Conservation (phyloP, 2,113 vertebrate species). For the Oncorhynchus mykiss region DNA sequence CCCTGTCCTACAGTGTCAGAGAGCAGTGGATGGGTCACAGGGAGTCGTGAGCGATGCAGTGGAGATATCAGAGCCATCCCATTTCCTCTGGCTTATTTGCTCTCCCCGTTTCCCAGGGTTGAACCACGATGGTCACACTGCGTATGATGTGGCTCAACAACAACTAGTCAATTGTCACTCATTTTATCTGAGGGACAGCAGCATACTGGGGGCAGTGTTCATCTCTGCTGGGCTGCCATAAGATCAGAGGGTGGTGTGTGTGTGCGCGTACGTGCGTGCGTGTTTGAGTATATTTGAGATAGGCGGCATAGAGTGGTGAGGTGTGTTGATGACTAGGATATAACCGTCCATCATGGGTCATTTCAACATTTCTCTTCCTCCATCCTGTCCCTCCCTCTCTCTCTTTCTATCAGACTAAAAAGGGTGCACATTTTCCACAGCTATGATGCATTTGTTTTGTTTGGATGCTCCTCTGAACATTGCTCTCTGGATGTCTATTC, state of each 20-base stretch:
- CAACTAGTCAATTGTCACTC: constrained; percentile 50
- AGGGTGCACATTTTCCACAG: constrained; percentile 30
- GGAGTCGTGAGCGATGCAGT: constrained; percentile 32
- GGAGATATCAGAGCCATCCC: constrained; percentile 39
- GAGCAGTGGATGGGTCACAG: constrained; percentile 11
- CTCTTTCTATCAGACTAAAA: constrained; percentile 21
- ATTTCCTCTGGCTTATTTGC: constrained; percentile 46
- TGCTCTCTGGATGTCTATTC: constrained; percentile 14
- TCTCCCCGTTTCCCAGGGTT: constrained; percentile 52
- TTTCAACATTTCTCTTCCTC: not conserved
- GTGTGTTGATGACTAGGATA: not conserved
- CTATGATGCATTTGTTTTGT: constrained; percentile 25
- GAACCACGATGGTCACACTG: constrained; percentile 41
- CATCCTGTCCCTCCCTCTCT: not conserved
- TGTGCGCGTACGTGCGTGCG: constrained; percentile 16
- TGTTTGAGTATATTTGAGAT: constrained; percentile 1
- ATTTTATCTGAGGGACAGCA: constrained; percentile 56
- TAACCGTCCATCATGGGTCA: not conserved
- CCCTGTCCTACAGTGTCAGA: constrained; percentile 6
- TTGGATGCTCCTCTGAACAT: constrained; percentile 28
- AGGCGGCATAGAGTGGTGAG: not conserved
- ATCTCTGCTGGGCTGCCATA: constrained; percentile 48
- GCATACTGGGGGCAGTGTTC: constrained; percentile 46
- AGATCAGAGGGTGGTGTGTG: constrained; percentile 24
- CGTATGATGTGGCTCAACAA: constrained; percentile 36